Evolutionary conservation across 2,113 vertebrate genomes (phyloP), one percentile per base, ranked within the genome.

Genomic region (Pristiophorus japonicus): DNA sequence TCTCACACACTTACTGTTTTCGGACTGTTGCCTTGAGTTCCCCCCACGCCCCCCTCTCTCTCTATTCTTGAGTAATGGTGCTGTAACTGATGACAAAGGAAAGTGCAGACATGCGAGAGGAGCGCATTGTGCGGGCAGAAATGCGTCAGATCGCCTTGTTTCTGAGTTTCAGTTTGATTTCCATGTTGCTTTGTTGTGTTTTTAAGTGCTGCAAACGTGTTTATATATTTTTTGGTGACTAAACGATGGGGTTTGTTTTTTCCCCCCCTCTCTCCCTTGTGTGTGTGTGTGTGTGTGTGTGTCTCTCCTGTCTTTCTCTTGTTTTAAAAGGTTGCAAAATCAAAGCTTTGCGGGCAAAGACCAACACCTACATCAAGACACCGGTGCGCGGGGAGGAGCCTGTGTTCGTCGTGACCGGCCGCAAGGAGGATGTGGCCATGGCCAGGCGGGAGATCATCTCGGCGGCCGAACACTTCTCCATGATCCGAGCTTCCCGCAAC

Each of bases 321-420:
- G 14, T 81, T 66, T 96, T 90, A 97, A n/a, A n/a, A 99, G 99
- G 99, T 97, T 99, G 99, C 97, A 99, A 99, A 98, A 99, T 99
- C 97, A 99, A 99, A 98, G 99, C 99, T 88, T 97, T 99, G 97
- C 98, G 99, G 97, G 99, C 99, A 1, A 99, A 99, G 97, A 99
- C 99, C 97, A 99, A 99, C 98, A 99, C 99, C 96, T 99, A 99
- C 96, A 99, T 99, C 97, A 99, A 99, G 98, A 99, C 99, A 96
- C 99, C 99, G 0, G 99, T 99, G 91, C 98, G 99, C 63, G 99
- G 99, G 96, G 99, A 99, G 98, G 99, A 99, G 98, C 99, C 99
- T n/a, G 98, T 99, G 96, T 99, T 99, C 96, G 99, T 99, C 97
- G 99, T 99, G 97, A 99, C 99, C 20, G 99, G 99, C 96, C 97